Conservation (phyloP, 2,888 invertebrate genomes). For the Pachymerium ferrugineum region DNA sequence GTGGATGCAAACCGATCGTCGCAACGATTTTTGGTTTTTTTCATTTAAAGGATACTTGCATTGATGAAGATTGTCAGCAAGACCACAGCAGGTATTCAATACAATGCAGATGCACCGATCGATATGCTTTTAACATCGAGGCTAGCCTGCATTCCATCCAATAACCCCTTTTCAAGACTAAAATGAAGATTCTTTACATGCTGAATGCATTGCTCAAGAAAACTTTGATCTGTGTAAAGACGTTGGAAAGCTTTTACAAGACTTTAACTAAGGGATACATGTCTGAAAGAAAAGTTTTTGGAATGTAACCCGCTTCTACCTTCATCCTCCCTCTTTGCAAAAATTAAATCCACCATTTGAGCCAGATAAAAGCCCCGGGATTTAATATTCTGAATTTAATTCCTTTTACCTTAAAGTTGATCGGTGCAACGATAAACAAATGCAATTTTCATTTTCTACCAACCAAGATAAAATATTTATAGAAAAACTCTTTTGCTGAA, state of each 20-base stretch:
- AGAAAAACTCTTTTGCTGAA: not conserved
- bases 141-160: not conserved
- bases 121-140: conserved; percentile 9
- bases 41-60: not conserved
- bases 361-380: not conserved
- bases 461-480: not conserved
- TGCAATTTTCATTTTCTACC: not conserved
- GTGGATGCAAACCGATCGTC: not conserved
- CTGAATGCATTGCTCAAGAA: conserved; percentile 13
- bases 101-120: not conserved
- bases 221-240: conserved; percentile 4
- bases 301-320: not conserved
- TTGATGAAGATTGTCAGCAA: conserved; percentile 13
- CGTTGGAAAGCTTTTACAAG: conserved; percentile 4
- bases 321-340: not conserved
- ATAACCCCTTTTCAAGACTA: conserved; percentile 9
- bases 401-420: conserved; percentile 3
- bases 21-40: not conserved
- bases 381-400: conserved; percentile 8
- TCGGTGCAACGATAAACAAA: not conserved
- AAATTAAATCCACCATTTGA: conserved; percentile 4
- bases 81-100: conserved; percentile 13
- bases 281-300: conserved; percentile 4
- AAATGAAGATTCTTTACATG: conserved; percentile 13
- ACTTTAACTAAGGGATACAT: conserved; percentile 8